A percentile compares a stretch with the other conserved stretches of the same genome.
phyloP scores from a whole-genome alignment of 1,140 invertebrate species.

The Chlorops oryzae region DNA sequence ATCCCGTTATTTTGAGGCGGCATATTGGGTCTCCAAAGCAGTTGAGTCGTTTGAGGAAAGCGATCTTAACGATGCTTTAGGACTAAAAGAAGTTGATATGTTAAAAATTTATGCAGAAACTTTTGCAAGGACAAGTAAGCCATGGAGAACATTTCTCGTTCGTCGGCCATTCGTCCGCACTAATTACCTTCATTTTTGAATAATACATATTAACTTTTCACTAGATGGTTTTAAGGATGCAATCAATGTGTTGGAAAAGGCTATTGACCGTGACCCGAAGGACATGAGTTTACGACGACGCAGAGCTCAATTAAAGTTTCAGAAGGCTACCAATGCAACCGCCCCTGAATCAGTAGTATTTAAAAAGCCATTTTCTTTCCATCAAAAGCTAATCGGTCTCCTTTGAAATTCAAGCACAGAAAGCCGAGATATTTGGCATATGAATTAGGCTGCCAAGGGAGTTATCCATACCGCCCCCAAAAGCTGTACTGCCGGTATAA shows the following conservation, averaged over 20 bases:
- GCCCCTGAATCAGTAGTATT: no score
- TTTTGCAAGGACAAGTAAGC: constrained; percentile 4
- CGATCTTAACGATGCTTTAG: neutral
- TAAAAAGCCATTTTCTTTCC: no score
- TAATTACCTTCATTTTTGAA: neutral
- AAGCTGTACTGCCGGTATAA: constrained; percentile 69
- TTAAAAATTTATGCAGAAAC: constrained; percentile 9
- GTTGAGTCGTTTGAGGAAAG: neutral
- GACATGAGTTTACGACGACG: constrained; percentile 55
- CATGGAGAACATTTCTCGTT: no score
- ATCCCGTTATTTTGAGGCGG: neutral
- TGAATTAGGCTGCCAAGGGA: constrained; percentile 84
- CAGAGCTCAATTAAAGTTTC: constrained; percentile 57
- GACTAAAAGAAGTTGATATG: neutral
- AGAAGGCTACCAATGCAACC: neutral
- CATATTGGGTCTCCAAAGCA: constrained; percentile 7
- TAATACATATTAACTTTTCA: neutral
- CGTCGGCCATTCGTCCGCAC: no score
- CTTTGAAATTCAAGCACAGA: no score
- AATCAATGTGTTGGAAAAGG: constrained; percentile 23
- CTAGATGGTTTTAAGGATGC: constrained; percentile 30
- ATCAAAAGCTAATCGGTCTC: no score
- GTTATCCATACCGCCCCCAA: constrained; percentile 50
- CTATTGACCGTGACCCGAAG: constrained; percentile 17
- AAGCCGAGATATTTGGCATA: no score